Percentiles rank a stretch among this genome's conserved stretches.
phyloP scores from a whole-genome alignment of 2,113 vertebrate species.

The Alectura lathami region DNA sequence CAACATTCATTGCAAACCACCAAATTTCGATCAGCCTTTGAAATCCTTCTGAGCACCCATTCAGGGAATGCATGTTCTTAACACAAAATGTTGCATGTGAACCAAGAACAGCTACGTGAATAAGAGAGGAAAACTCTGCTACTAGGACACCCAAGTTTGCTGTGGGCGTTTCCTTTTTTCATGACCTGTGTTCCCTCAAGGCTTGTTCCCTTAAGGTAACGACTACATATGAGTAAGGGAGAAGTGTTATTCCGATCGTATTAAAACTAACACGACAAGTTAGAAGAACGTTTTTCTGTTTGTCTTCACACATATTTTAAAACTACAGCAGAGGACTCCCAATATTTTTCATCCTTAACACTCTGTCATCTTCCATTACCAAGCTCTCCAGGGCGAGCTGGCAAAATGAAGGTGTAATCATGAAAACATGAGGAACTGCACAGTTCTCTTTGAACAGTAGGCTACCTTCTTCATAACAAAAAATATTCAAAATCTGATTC shows the following conservation, averaged over 20 bases:
- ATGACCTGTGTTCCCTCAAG: neutral
- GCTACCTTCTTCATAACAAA: neutral
- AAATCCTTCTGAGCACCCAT: neutral
- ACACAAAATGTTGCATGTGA: neutral
- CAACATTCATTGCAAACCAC: neutral
- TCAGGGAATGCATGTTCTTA: neutral
- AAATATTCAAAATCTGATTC: conserved; percentile 3
- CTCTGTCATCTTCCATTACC: neutral
- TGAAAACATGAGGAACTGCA: neutral
- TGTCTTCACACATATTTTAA: conserved; percentile 1
- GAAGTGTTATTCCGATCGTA: neutral
- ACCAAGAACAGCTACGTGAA: neutral
- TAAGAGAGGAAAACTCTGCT: neutral
- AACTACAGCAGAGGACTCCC: neutral
- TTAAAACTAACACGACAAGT: neutral
- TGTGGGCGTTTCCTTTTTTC: neutral
- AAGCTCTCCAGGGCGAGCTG: neutral
- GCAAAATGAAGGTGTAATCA: conserved; percentile 21
- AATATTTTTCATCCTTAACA: neutral
- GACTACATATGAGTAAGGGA: neutral
- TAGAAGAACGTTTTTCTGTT: neutral
- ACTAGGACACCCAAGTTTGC: neutral
- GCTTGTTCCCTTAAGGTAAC: neutral
- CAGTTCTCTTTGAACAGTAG: neutral
- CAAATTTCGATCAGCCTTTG: neutral